Base-by-base conservation (phyloP, 2,113 vertebrate species). In the Nesospiza acunhae region DNA sequence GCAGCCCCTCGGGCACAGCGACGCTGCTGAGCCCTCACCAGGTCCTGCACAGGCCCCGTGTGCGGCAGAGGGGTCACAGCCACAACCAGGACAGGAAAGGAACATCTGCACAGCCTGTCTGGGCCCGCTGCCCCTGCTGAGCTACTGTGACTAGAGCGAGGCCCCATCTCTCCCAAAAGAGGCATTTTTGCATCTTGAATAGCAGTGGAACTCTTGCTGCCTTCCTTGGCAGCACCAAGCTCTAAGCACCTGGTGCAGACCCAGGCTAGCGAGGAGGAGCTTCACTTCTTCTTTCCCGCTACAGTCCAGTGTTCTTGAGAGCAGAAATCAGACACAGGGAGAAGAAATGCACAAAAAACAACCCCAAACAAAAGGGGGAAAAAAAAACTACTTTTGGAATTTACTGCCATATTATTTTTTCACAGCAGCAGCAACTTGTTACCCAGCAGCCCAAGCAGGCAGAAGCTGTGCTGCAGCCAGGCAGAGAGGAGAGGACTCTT, bases 91-190 rank as follows among this genome's bases (percentile, higher is more conserved):
- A 4, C 13, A 15, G 16, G 13, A 14, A 11, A 9, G 11, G 24
- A 13, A 0, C 0, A 0, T 11, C 37, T 33, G n/a, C 31, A 20
- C 5, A 11, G 18, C 0, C 42, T 11, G 3, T 1, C 1, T 4
- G 1, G 6, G 12, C 13, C 30, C 20, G 52, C 26, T 18, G 8
- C 16, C 26, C 33, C 52, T 62, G 64, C 19, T 15, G 39, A 6
- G 17, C 10, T 3, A 5, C 26, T 2, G 0, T 0, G 7, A 6
- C 2, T 23, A 14, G 16, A 58, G 15, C 30, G 16, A 28, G 27
- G 7, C 16, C n/a, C 6, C 41, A 41, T 3, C 3, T 33, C 27
- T 31, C 52, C 64, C 13, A 23, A 12, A 23, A n/a, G 21, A 50
- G 28, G 10, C 49, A 11, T 44, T 78, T 78, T 75, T 41, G 21